phyloP scores from a whole-genome alignment of 2,888 invertebrate genomes.

The Busseola fusca region DNA sequence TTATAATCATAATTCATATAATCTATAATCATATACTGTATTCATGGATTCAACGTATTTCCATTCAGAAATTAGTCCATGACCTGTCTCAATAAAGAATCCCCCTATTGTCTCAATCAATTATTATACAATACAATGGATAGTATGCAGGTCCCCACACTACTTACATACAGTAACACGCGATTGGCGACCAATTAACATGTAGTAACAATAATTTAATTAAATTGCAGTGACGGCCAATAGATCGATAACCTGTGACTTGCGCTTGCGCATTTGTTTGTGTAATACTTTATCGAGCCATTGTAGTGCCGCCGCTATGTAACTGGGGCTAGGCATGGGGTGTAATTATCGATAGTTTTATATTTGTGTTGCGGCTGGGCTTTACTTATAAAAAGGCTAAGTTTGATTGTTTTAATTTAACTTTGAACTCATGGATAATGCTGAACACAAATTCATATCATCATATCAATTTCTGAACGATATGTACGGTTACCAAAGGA shows the following conservation, averaged over 20 bases:
- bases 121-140: conserved; percentile 23
- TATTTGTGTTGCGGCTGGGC: not conserved
- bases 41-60: not conserved
- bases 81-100: conserved; percentile 46
- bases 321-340: conserved; percentile 52
- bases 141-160: not conserved
- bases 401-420: not conserved
- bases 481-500: not conserved
- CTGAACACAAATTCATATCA: not conserved
- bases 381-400: not conserved
- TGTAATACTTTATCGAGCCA: conserved; percentile 56
- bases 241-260: conserved; percentile 64
- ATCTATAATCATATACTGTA: not conserved
- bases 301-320: conserved; percentile 60
- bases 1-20: too few relatives aligned
- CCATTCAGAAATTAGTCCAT: too few relatives aligned
- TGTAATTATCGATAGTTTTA: conserved; percentile 23
- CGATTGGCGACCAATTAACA: conserved; percentile 46
- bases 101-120: conserved; percentile 17
- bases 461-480: too few relatives aligned
- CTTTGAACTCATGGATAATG: too few relatives aligned
- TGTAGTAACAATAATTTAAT: conserved; percentile 50
- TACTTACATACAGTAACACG: conserved; percentile 20
- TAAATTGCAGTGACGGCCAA: conserved; percentile 53
- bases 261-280: conserved; percentile 50